Conservation (phyloP, 2,113 vertebrate genomes). For the Forbesichthys agassizii region DNA sequence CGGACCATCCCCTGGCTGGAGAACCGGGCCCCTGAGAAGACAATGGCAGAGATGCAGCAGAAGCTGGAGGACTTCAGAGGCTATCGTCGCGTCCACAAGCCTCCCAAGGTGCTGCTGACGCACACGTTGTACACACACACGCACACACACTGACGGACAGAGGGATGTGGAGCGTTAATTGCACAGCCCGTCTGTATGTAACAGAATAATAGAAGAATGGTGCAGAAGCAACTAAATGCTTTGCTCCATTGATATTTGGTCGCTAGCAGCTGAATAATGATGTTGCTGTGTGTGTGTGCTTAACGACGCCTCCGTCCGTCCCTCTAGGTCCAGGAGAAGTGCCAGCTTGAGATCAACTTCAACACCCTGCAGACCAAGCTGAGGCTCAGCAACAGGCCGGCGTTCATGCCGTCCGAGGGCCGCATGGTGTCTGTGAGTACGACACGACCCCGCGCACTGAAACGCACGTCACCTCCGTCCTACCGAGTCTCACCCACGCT, state of each 20-base stretch:
- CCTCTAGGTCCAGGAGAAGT: constrained; percentile 86
- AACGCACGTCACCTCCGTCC: not conserved
- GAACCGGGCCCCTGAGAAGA: constrained; percentile 87
- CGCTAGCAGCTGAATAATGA: too few relatives aligned
- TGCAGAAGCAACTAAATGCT: too few relatives aligned
- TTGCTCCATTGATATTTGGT: too few relatives aligned
- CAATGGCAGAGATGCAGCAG: constrained; percentile 92
- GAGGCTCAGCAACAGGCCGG: constrained; percentile 89
- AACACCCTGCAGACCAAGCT: constrained; percentile 97
- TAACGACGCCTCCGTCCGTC: too few relatives aligned
- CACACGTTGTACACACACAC: too few relatives aligned
- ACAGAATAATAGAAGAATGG: too few relatives aligned
- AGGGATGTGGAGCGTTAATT: too few relatives aligned
- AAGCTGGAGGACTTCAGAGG: constrained; percentile 94
- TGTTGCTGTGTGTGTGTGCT: too few relatives aligned
- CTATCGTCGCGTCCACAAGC: constrained; percentile 90
- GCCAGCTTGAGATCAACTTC: constrained; percentile 97
- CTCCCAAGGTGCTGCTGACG: constrained; percentile 78
- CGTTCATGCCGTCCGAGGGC: constrained; percentile 96
- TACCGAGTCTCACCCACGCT: not conserved
- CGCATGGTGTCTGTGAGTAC: constrained; percentile 88
- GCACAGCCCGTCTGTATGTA: too few relatives aligned
- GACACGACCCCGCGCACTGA: too few relatives aligned
- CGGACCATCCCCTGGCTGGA: constrained; percentile 95
- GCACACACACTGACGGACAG: too few relatives aligned